Conservation (phyloP, 2,888 invertebrate genomes). For the Calephelis perditalis region DNA sequence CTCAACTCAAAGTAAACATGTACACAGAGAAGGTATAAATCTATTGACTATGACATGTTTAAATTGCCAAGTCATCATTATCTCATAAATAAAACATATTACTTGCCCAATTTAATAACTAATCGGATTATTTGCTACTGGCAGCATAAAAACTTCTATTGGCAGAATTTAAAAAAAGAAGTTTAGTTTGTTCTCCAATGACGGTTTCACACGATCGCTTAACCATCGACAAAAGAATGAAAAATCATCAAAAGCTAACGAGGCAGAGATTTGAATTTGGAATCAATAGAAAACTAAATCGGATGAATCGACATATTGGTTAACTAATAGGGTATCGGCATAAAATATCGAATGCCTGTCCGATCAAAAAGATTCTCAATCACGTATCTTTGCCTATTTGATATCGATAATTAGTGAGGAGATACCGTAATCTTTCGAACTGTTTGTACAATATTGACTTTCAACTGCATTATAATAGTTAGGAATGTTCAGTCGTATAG, state of each 20-base stretch:
- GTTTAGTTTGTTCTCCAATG: conserved; percentile 12
- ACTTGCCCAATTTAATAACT: conserved; percentile 12
- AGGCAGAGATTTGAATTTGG: conserved; percentile 54
- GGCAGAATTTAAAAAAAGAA: conserved; percentile 9
- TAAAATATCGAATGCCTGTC: conserved; percentile 34
- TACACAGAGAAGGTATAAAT: no score
- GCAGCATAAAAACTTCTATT: not conserved
- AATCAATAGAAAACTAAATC: conserved; percentile 65
- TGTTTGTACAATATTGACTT: conserved; percentile 4
- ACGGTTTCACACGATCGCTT: conserved; percentile 47
- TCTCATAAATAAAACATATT: not conserved
- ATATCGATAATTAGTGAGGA: conserved; percentile 46
- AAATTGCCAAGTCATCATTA: not conserved
- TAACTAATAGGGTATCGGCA: conserved; percentile 42
- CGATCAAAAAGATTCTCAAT: conserved; percentile 55
- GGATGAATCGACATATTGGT: conserved; percentile 62
- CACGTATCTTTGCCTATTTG: conserved; percentile 43
- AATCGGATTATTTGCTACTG: conserved; percentile 9
- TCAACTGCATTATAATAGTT: conserved; percentile 1
- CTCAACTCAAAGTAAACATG: no score
- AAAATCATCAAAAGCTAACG: conserved; percentile 46
- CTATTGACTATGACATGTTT: no score
- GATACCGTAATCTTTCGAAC: conserved; percentile 39
- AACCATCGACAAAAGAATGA: conserved; percentile 48
- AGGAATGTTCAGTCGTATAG: no score